Base-by-base conservation (phyloP, 2,113 vertebrate species). In the Bubo bubo region DNA sequence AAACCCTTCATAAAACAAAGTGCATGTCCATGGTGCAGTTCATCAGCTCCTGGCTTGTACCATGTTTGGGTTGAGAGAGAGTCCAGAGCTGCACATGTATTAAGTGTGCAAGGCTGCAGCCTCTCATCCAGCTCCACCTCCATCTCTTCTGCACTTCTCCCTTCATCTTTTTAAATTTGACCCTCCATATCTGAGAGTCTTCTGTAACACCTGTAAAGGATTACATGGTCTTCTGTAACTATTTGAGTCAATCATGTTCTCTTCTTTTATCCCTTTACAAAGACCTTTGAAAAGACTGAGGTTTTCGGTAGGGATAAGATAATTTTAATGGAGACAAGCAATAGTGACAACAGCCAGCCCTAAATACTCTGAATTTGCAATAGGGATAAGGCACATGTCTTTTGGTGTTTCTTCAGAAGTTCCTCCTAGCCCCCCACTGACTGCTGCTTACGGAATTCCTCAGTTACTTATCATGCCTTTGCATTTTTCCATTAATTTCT, bases 71-170 rank as follows among this genome's bases (percentile, higher is more conserved):
- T 23, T 77, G 58, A 87, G 26, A n/a, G 47, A 0, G 1, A 84
- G 4, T 9, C n/a, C 23, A 58, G 30, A 23, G 17, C 16, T 0
- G 0, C 8, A 8, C 19, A 5, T 5, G 35, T 53, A 10, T 79
- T 53, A 52, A 39, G 11, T 14, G 32, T 3, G 0, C 15, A 45
- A 66, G 12, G 32, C 21, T 43, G 13, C 70, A 76, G 55, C 18
- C n/a, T 70, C 27, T 82, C 34, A 73, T 66, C 55, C 32, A 75
- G 24, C 41, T 55, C 22, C 10, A 17, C 32, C 26, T 50, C 49
- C 20, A 7, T 50, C 32, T 50, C 23, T 68, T 87, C 55, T 43
- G 26, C 39, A 49, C 17, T 68, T 67, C 18, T 56, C 15, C 27
- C 20, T 70, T 87, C 30, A 49, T 5, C 18, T 50, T 70, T 50